Percentiles rank a stretch among this genome's conserved stretches.
These are phyloP conservation scores for Platycercus adscitus DNA, from an alignment of 2,113 vertebrate genomes.

Conservation along the genomic window DNA sequence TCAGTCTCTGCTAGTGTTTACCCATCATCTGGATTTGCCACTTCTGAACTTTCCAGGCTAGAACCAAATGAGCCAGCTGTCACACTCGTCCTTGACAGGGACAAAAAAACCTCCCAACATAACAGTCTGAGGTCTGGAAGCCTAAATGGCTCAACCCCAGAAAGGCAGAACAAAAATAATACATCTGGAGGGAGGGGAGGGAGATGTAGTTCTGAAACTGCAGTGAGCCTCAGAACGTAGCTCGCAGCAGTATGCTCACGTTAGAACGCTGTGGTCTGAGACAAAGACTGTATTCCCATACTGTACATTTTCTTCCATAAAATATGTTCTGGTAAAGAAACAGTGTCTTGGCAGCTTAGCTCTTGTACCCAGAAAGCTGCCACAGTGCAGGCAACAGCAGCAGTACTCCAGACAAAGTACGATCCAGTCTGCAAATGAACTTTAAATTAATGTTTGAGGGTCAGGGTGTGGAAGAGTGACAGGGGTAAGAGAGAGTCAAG, in stretches of 20 bases:
- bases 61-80: constrained; percentile 23
- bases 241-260: neutral
- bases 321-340: neutral
- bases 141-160: neutral
- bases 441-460: neutral
- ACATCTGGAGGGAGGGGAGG: neutral
- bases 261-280: neutral
- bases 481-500: neutral
- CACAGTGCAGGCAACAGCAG: neutral
- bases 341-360: neutral
- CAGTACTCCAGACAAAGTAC: neutral
- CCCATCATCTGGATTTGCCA: constrained; percentile 47
- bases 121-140: constrained; percentile 15
- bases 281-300: neutral
- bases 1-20: constrained; percentile 28
- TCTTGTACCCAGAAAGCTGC: neutral
- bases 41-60: constrained; percentile 42
- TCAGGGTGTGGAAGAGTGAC: fast-evolving
- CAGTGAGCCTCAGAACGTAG: neutral
- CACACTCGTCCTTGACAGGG: constrained; percentile 3
- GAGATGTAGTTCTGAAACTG: neutral
- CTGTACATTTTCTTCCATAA: neutral
- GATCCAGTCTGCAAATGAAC: neutral
- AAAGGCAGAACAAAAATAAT: neutral
- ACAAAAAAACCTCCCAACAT: neutral